Evolutionary conservation across 2,113 vertebrate genomes (phyloP), one percentile per base, ranked within the genome.

Genomic region (Aythya baeri): DNA sequence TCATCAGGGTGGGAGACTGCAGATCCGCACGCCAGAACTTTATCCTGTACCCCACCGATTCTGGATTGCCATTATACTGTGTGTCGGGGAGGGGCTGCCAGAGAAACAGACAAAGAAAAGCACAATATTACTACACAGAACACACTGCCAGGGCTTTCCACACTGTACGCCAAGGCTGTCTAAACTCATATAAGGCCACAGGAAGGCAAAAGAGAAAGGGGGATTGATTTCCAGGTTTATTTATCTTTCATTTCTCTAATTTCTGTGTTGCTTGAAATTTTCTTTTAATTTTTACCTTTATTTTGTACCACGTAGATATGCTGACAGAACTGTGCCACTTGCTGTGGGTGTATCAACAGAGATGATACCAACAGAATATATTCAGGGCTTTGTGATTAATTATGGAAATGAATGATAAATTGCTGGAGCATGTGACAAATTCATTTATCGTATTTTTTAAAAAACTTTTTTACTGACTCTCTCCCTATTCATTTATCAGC

Each of bases 31-130:
- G 98, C 98, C 98, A 97, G 75, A 98, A 97, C 34, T 95, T 94
- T 26, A 99, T 85, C 73, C 98, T 95, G 97, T 99, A 99, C 29
- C 99, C 99, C 95, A 99, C 98, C 0, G 98, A 98, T 96, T 99
- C 99, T 0, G 99, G 99, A 81, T 98, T 99, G 91, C 99, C 98
- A 12, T 99, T 99, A 85, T 99, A 99, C 86, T 98, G 98, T 0
- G 98, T 98, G 82, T 98, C 98, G 0, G 98, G 98, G 49, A 99
- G 98, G 3, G 99, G 99, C 99, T 99, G 95, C 7, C 43, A 38
- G 38, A 65, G 62, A 41, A 31, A 4, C 0, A 76, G 5, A 7
- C 31, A 13, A 49, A 61, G 61, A 7, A 27, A 17, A 80, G n/a
- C 26, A 41, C 16, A 32, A 17, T 17, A 9, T 34, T 82, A 25